Conservation (phyloP, 2,797 vertebrate species). For the Ctenosaura bakeri region DNA sequence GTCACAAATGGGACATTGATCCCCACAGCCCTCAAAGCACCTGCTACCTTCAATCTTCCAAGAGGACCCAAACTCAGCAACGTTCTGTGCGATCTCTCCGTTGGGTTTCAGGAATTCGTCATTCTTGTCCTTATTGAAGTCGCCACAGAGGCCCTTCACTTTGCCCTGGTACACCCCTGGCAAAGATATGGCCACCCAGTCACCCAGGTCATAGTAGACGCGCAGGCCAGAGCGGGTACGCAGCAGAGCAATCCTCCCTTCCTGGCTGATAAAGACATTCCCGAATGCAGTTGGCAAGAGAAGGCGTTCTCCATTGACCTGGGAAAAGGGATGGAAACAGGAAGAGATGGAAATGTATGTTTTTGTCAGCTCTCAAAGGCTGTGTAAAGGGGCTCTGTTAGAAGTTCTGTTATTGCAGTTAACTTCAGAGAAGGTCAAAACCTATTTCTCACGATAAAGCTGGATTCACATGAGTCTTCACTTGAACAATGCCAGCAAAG, state of each 20-base stretch:
- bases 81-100: background rate
- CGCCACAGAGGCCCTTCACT: conserved; percentile 73
- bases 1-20: background rate
- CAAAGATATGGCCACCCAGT: conserved; percentile 1
- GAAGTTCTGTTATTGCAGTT: background rate
- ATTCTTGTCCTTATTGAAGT: conserved; percentile 69
- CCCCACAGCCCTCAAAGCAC: background rate
- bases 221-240: background rate
- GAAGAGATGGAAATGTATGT: background rate
- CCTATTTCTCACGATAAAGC: background rate
- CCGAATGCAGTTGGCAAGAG: conserved; percentile 73
- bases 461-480: background rate
- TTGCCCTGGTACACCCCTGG: conserved; percentile 47
- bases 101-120: conserved; percentile 66
- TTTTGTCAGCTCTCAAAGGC: no score
- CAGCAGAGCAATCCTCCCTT: conserved; percentile 61
- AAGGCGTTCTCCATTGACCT: conserved; percentile 80
- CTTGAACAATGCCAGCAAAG: no score
- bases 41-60: conserved; percentile 27
- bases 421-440: background rate
- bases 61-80: conserved; percentile 39
- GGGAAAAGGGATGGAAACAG: conserved; percentile 17
- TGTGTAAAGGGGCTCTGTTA: no score
- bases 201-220: background rate
- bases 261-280: conserved; percentile 71